Evolutionary conservation across 2,888 invertebrate genomes (phyloP).

Genomic region (Hydriomena furcata): DNA sequence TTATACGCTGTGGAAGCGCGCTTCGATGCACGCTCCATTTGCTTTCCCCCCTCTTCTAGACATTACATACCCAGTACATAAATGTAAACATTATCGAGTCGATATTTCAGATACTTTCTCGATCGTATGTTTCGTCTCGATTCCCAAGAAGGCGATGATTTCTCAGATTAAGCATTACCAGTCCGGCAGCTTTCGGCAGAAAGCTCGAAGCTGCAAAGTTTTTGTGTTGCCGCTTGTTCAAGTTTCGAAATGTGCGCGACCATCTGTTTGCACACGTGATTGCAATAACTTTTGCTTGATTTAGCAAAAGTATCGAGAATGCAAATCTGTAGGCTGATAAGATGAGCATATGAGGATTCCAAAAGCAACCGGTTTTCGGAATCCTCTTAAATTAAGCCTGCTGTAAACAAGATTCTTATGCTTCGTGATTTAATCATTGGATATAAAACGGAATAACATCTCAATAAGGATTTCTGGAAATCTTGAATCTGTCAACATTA

Average conservation of each 20-base stretch:
- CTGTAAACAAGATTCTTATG: constrained; percentile 12
- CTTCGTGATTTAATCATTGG: constrained; percentile 6
- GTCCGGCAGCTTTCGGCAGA: constrained; percentile 71
- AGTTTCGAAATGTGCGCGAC: constrained; percentile 56
- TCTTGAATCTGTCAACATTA: too few species aligned
- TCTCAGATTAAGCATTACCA: constrained; percentile 73
- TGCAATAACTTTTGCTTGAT: constrained; percentile 30
- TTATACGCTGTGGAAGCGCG: constrained; percentile 62
- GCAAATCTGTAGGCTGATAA: constrained; percentile 41
- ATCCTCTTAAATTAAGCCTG: constrained; percentile 17
- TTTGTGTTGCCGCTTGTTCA: constrained; percentile 59
- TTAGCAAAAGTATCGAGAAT: constrained; percentile 41
- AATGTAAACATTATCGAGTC: constrained; percentile 40
- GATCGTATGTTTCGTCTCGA: constrained; percentile 48
- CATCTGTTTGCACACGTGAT: constrained; percentile 32
- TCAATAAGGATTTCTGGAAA: too few species aligned
- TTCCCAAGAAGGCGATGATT: constrained; percentile 68
- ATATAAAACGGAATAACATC: constrained; percentile 11
- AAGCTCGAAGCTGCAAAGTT: constrained; percentile 43
- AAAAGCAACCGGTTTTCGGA: too few species aligned
- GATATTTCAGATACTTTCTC: constrained; percentile 54
- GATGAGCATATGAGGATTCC: constrained; percentile 31
- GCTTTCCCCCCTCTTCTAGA: constrained; percentile 53
- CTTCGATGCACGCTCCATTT: constrained; percentile 70
- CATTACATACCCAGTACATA: constrained; percentile 39